Evolutionary conservation across 2,113 vertebrate species (phyloP), one percentile per base, ranked within the genome.

Genomic region (Bubalus kerabau): DNA sequence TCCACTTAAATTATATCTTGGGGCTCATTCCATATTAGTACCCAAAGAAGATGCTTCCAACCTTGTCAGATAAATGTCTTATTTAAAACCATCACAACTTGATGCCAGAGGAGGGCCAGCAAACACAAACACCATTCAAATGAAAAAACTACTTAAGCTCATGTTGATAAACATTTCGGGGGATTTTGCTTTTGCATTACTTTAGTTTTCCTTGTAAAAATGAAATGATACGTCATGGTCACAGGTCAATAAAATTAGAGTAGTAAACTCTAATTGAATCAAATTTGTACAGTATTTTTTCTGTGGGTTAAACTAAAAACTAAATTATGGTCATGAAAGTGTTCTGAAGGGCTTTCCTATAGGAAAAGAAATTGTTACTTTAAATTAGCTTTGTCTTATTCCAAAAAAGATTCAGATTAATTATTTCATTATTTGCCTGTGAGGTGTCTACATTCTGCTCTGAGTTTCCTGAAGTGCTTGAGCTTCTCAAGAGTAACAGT

Each of bases 201-300:
- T 76, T 93, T 95, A 52, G 24, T 81, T 82, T 84, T 97, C n/a
- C 36, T 96, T 91, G 40, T 30, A 93, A 81, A 89, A 91, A 59
- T 26, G 7, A 94, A 96, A 91, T 87, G 32, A 87, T 26, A 52
- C 6, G 74, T 5, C 54, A 11, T 87, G 56, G 32, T 54, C 32
- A 90, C 28, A 76, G 59, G 67, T 83, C n/a, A 92, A 15, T 43
- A 84, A 85, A 3, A 95, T 32, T n/a, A 85, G 1, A 92, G 67
- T 13, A 92, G 14, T 52, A 52, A 74, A 85, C 13, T 50, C 48
- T 56, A 52, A 52, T 0, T 86, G 50, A 78, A 74, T 84, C 50
- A 87, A 80, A 36, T 78, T 82, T 84, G 36, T 24, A n/a, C 26
- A 60, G 32, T 89, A 36, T 64, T 86, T 83, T 83, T 83, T 30